Evolutionary conservation across 1,140 invertebrate genomes (phyloP).

Genomic region (Bombus balteatus): DNA sequence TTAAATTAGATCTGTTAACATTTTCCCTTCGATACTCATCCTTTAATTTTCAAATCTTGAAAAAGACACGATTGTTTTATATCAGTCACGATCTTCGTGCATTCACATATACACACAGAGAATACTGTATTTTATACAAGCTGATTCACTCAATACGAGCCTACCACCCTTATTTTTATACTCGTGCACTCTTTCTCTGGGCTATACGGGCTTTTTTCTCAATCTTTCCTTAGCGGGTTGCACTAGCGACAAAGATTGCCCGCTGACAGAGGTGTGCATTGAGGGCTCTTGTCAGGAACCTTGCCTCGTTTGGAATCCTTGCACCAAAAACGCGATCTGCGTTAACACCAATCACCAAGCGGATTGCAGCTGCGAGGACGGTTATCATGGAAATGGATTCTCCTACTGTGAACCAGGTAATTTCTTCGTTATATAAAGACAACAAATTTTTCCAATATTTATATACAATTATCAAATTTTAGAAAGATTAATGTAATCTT

Average conservation of each 20-base stretch:
- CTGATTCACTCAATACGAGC: constrained; percentile 30
- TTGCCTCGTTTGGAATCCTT: constrained; percentile 91
- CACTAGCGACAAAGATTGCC: constrained; percentile 91
- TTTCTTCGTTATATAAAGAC: constrained; percentile 20
- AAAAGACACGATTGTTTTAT: not conserved
- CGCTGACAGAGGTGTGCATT: constrained; percentile 91
- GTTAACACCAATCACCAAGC: constrained; percentile 93
- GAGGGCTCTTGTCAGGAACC: constrained; percentile 91
- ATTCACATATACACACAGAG: constrained; percentile 23
- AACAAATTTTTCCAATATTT: too few relatives aligned
- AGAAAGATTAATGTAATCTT: not conserved
- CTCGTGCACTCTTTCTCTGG: constrained; percentile 77
- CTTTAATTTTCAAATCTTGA: not conserved
- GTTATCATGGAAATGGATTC: constrained; percentile 93
- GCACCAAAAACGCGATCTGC: constrained; percentile 92
- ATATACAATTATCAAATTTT: not conserved
- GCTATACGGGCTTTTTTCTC: constrained; percentile 81
- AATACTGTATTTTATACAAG: constrained; percentile 16
- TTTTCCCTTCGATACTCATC: not conserved
- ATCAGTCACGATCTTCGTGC: not conserved
- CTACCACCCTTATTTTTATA: constrained; percentile 31
- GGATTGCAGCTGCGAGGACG: constrained; percentile 92
- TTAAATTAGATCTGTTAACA: not conserved
- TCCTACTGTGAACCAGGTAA: constrained; percentile 90
- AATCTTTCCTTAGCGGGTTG: constrained; percentile 89